These are phyloP conservation scores for Dione vanillae DNA, from an alignment of 2,888 invertebrate genomes.

Conservation along the genomic window DNA sequence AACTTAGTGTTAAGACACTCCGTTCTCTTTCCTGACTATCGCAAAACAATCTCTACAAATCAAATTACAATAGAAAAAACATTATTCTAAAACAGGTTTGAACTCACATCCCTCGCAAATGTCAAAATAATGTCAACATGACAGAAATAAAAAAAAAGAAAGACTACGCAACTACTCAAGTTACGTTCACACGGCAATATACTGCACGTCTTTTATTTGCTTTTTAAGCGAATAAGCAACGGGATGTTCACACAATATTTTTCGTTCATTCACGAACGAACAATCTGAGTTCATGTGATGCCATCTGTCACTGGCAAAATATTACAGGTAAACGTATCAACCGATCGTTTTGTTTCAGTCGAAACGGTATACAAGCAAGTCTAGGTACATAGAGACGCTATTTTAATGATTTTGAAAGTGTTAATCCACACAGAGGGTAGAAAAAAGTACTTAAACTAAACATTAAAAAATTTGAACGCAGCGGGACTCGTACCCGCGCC, in stretches of 20 bases:
- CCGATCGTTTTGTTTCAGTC: conserved; percentile 5
- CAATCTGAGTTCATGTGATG: neutral
- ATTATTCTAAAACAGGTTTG: too few species aligned
- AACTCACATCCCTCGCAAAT: too few species aligned
- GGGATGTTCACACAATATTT: conserved; percentile 19
- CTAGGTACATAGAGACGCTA: neutral
- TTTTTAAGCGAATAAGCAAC: conserved; percentile 14
- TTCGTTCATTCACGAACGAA: neutral
- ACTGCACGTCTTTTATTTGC: neutral
- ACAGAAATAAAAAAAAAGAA: neutral
- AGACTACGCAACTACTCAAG: neutral
- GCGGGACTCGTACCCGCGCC: too few species aligned
- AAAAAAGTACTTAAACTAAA: too few species aligned
- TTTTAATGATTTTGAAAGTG: too few species aligned
- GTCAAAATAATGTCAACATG: too few species aligned
- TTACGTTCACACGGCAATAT: conserved; percentile 21
- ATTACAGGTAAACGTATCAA: conserved; percentile 1
- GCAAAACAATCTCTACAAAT: too few species aligned
- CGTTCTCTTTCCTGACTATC: too few species aligned
- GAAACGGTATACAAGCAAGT: neutral
- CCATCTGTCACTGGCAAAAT: conserved; percentile 5
- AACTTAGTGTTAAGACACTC: too few species aligned
- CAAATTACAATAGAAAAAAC: too few species aligned
- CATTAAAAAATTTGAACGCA: too few species aligned
- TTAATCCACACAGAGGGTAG: too few species aligned